These are phyloP conservation scores for Alexandromys fortis DNA, from an alignment of 2,113 vertebrate genomes.

Conservation along the genomic window DNA sequence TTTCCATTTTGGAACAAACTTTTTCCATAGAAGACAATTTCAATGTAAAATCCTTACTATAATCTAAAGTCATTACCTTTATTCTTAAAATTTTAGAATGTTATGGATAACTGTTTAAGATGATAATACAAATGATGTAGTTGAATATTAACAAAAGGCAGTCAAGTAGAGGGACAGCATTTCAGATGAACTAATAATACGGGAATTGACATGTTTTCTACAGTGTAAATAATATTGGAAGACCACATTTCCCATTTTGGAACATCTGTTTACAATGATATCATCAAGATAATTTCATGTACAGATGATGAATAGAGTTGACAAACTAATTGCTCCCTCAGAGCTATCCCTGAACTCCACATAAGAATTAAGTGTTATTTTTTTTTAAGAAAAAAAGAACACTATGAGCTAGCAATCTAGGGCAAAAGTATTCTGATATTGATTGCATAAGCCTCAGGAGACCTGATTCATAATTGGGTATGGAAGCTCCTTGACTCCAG, in stretches of 20 bases:
- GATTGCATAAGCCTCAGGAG: not conserved
- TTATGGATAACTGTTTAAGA: not conserved
- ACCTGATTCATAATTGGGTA: not conserved
- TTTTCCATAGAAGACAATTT: not conserved
- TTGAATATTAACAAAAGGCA: not conserved
- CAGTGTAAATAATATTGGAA: not conserved
- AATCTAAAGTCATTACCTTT: not conserved
- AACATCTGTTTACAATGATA: not conserved
- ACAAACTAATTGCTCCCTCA: conserved; percentile 65
- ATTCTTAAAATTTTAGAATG: not conserved
- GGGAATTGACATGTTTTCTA: not conserved
- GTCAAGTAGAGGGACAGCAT: not conserved
- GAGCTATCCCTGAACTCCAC: conserved; percentile 34
- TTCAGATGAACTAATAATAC: not conserved
- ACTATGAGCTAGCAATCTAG: not conserved
- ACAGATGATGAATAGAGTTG: not conserved
- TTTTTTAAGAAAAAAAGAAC: not conserved
- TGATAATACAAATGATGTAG: not conserved
- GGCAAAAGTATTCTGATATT: not conserved
- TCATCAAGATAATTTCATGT: not conserved
- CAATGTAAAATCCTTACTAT: not conserved
- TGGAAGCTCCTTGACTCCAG: not conserved
- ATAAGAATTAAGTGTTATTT: not conserved
- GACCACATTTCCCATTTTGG: not conserved
- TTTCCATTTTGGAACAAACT: not conserved